Evolutionary conservation across 53 echinoderm and acorn worm genomes (phyloP).

Genomic region (Hippasteria phrygiana): DNA sequence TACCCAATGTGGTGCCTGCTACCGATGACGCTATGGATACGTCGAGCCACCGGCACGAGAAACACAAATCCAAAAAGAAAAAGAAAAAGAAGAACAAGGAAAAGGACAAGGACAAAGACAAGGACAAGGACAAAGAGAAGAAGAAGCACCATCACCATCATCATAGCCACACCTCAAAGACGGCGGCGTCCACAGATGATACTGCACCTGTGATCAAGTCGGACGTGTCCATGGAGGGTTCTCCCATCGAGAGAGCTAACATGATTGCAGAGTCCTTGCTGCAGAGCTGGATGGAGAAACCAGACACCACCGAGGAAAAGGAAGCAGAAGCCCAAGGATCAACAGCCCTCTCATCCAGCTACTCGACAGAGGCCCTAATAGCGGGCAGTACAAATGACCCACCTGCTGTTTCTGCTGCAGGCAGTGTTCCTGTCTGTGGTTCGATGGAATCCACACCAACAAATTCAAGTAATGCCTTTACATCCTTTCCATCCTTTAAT

Average conservation of each 20-base stretch:
- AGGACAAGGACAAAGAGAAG: slow-evolving; percentile 84
- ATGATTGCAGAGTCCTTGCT: slow-evolving; percentile 67
- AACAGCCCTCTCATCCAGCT: slow-evolving; percentile 57
- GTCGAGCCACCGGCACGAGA: slow-evolving; percentile 57
- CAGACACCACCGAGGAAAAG: slow-evolving; percentile 32
- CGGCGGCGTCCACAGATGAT: slow-evolving; percentile 3
- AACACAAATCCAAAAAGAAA: slow-evolving; percentile 68
- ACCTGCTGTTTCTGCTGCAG: slow-evolving; percentile 33
- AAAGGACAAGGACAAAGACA: slow-evolving; percentile 84
- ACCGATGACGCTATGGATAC: slow-evolving; percentile 39
- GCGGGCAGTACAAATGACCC: slow-evolving; percentile 46
- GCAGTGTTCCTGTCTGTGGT: slow-evolving; percentile 40
- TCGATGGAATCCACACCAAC: slow-evolving; percentile 45
- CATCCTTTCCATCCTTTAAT: slow-evolving; percentile 65
- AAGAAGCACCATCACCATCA: slow-evolving; percentile 62
- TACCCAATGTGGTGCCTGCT: slow-evolving; percentile 8
- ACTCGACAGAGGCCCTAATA: slow-evolving; percentile 76
- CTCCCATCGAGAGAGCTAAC: slow-evolving; percentile 44
- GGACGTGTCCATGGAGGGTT: slow-evolving; percentile 46
- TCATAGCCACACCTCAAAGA: slow-evolving; percentile 13
- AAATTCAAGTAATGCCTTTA: slow-evolving; percentile 47
- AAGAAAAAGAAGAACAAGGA: slow-evolving; percentile 93
- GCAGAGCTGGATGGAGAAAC: slow-evolving; percentile 69
- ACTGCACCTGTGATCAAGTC: slow-evolving; percentile 16
- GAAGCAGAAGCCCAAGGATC: slow-evolving; percentile 22